A percentile compares a stretch with the other conserved stretches of the same genome.
These are phyloP conservation scores for Odontamblyopus lacepedii DNA, from an alignment of 2,797 vertebrate genomes.

Conservation along the genomic window DNA sequence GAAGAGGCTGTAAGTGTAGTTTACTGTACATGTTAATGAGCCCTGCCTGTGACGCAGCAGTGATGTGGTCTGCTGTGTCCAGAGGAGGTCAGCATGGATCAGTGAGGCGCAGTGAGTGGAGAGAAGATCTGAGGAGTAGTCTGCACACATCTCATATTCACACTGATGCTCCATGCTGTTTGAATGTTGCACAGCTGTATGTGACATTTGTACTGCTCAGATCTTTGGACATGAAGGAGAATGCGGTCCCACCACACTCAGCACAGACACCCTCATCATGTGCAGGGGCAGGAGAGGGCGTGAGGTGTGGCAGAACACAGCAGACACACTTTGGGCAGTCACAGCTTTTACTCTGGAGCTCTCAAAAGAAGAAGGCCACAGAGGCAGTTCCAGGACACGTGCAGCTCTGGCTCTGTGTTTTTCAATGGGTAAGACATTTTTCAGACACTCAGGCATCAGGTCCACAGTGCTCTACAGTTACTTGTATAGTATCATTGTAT, in stretches of 20 bases:
- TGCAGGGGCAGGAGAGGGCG: background rate
- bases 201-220: constrained; percentile 49
- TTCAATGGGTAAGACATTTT: too few relatives aligned
- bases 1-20: background rate
- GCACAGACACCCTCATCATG: constrained; percentile 24
- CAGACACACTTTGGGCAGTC: too few relatives aligned
- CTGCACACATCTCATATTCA: constrained; percentile 23
- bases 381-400: too few relatives aligned
- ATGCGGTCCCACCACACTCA: constrained; percentile 29
- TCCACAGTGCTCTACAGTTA: too few relatives aligned
- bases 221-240: constrained; percentile 52
- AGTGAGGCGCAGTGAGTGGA: background rate
- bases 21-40: background rate
- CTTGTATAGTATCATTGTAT: too few relatives aligned
- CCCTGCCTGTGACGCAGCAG: background rate
- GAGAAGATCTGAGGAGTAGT: constrained; percentile 1
- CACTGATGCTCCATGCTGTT: constrained; percentile 59
- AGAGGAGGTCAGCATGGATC: background rate
- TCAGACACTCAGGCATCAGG: too few relatives aligned
- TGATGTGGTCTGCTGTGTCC: background rate
- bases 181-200: constrained; percentile 43
- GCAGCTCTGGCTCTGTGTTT: too few relatives aligned
- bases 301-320: constrained; percentile 13
- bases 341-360: background rate
- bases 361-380: too few relatives aligned